Percentiles rank a stretch among this genome's conserved stretches.
phyloP scores from a whole-genome alignment of 2,888 invertebrate genomes.

The Xanthia togata region DNA sequence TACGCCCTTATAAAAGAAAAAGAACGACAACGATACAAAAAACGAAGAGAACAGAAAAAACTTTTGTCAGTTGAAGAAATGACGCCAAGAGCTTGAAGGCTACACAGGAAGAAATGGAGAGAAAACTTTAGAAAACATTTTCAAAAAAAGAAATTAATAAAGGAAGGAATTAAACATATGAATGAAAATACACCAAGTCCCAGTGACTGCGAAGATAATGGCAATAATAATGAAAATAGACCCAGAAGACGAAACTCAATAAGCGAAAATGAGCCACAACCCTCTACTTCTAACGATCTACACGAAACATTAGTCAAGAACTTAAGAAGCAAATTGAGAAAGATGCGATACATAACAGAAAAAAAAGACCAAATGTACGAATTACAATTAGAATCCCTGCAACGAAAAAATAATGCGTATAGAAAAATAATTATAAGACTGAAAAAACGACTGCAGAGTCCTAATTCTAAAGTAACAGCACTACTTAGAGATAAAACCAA shows the following conservation, averaged over 20 bases:
- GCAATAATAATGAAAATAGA: not conserved
- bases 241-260: not conserved
- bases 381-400: not conserved
- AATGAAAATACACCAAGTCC: not conserved
- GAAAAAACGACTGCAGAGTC: not conserved
- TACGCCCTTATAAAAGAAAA: conserved; percentile 29
- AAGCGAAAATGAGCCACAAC: not conserved
- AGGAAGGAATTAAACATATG: not conserved
- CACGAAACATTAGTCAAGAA: not conserved
- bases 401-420: conserved; percentile 2
- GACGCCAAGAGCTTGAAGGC: conserved; percentile 20
- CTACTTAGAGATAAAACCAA: not conserved
- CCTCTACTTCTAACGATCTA: not conserved
- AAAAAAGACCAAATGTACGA: not conserved
- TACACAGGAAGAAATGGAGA: too few relatives aligned
- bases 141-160: not conserved
- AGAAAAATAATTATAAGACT: not conserved
- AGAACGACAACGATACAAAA: conserved; percentile 7
- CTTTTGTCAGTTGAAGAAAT: conserved; percentile 14
- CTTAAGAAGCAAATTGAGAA: not conserved
- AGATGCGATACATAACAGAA: not conserved
- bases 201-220: not conserved
- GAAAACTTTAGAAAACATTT: not conserved
- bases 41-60: conserved; percentile 9
- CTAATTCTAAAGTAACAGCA: not conserved